Conservation (phyloP, 2,888 invertebrate species). For the Rotaria socialis region DNA sequence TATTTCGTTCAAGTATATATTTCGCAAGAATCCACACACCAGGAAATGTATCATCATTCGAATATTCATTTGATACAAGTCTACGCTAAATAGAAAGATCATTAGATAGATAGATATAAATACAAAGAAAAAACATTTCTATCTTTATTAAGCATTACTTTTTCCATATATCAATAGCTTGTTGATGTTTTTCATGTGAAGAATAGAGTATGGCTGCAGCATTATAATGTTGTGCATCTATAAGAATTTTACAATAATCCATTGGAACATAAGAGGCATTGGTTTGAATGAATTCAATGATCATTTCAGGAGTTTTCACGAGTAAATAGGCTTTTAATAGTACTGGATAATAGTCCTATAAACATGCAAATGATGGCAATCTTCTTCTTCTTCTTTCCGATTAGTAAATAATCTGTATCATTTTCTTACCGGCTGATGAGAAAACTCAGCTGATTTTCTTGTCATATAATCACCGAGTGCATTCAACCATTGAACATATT, state of each 20-base stretch:
- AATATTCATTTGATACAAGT: conserved; percentile 20
- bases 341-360: not conserved
- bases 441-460: not conserved
- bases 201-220: not conserved
- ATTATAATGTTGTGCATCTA: not conserved
- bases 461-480: not conserved
- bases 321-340: not conserved
- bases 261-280: not conserved
- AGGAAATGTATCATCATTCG: conserved; percentile 15
- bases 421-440: not conserved
- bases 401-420: too few species aligned
- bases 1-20: not conserved
- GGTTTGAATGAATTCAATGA: not conserved
- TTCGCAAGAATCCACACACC: not conserved
- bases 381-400: too few species aligned
- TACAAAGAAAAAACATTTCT: too few species aligned
- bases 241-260: not conserved
- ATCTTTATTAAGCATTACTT: not conserved
- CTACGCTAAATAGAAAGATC: not conserved
- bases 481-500: conserved; percentile 6
- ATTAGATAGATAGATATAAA: not conserved
- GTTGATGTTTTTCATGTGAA: not conserved
- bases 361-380: not conserved
- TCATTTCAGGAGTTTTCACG: not conserved
- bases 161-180: not conserved